Conservation (phyloP, 2,888 invertebrate species). For the Nysson spinosus region DNA sequence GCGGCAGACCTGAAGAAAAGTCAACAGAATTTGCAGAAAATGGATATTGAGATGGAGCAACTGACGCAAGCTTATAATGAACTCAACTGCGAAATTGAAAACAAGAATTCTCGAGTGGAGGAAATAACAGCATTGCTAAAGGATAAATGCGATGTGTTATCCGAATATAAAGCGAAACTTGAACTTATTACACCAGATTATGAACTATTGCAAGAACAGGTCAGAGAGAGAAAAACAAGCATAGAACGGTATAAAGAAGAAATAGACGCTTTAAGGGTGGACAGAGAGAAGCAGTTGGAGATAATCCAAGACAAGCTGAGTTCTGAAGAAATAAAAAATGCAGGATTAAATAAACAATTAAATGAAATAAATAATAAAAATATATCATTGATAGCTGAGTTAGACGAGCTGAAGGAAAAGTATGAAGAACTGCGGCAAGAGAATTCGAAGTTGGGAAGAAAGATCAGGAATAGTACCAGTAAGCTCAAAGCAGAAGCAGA, state of each 20-base stretch:
- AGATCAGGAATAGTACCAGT: conserved; percentile 78
- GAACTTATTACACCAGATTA: conserved; percentile 67
- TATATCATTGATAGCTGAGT: conserved; percentile 75
- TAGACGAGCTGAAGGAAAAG: conserved; percentile 78
- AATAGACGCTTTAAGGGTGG: conserved; percentile 74
- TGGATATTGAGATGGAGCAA: conserved; percentile 76
- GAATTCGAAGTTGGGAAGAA: conserved; percentile 74
- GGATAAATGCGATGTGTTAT: conserved; percentile 69
- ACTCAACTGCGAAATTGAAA: conserved; percentile 74
- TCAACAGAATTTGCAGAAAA: conserved; percentile 72
- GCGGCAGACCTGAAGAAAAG: conserved; percentile 73
- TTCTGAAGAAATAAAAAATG: conserved; percentile 69
- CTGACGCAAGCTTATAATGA: conserved; percentile 73
- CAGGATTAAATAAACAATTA: conserved; percentile 72
- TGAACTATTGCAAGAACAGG: conserved; percentile 64
- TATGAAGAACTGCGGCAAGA: conserved; percentile 77
- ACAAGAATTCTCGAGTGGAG: conserved; percentile 73
- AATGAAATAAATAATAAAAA: conserved; percentile 77
- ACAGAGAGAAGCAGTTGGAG: conserved; percentile 67
- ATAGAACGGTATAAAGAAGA: conserved; percentile 74
- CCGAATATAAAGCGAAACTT: conserved; percentile 74
- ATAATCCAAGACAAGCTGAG: conserved; percentile 59
- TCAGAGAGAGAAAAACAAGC: conserved; percentile 52
- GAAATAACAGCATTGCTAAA: conserved; percentile 67
- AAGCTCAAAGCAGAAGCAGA: conserved; percentile 72